These are phyloP conservation scores for Hafferia zeledoni DNA, from an alignment of 2,797 vertebrate genomes.

Conservation along the genomic window DNA sequence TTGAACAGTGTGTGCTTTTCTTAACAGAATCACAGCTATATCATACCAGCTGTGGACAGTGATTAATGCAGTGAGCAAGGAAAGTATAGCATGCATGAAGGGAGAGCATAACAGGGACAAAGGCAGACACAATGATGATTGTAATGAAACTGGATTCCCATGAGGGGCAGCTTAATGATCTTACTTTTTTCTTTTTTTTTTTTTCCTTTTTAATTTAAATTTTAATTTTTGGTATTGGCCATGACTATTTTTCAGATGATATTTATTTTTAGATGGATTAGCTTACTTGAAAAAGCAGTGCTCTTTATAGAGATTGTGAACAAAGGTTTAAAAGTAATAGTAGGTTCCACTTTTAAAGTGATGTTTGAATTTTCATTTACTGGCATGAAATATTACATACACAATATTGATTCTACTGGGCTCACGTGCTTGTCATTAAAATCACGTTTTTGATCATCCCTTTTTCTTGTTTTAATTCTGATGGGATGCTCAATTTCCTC, in stretches of 20 bases:
- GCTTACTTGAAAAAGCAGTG: neutral
- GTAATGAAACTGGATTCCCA: neutral
- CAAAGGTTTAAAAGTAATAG: neutral
- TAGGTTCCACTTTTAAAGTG: neutral
- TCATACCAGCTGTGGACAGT: neutral
- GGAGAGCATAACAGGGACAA: neutral
- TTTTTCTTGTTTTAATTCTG: neutral
- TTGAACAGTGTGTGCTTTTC: neutral
- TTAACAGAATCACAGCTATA: neutral
- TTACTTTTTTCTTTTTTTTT: neutral
- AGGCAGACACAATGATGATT: neutral
- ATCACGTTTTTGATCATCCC: neutral
- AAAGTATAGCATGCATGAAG: neutral
- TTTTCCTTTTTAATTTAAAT: neutral
- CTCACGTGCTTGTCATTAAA: neutral
- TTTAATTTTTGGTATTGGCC: neutral
- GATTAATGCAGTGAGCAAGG: conserved; percentile 28
- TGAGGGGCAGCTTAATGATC: neutral
- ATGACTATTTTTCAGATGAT: neutral
- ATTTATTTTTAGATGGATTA: neutral
- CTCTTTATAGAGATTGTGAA: neutral
- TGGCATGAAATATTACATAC: neutral
- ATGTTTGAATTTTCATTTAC: neutral
- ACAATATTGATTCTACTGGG: neutral
- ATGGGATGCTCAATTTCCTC: neutral